A percentile compares a stretch with the other conserved stretches of the same genome.
These are phyloP conservation scores for Pagetopsis macropterus DNA, from an alignment of 2,797 vertebrate genomes.

Conservation along the genomic window DNA sequence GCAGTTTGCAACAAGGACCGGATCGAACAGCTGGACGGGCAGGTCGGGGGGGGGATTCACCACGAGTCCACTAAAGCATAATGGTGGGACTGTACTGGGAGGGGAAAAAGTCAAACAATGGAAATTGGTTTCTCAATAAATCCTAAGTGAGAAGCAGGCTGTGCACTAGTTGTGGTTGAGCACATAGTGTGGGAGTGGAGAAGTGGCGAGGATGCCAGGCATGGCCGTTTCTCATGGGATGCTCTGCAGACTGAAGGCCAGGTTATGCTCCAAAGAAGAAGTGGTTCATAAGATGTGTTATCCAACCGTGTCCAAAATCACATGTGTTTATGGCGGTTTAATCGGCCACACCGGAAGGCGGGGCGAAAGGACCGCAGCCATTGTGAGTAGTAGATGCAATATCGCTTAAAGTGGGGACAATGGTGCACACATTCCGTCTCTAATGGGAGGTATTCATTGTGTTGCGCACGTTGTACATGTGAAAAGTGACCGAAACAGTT, in stretches of 20 bases:
- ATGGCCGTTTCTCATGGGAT: not conserved
- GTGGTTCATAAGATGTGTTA: not conserved
- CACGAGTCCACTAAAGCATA: constrained; percentile 12
- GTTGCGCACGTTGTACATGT: not conserved
- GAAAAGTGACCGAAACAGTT: constrained; percentile 3
- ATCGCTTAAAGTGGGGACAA: not conserved
- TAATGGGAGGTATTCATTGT: not conserved
- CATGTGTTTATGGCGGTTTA: constrained; percentile 4
- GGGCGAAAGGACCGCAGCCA: not conserved
- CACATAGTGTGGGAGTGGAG: not conserved
- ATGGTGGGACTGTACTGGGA: not conserved
- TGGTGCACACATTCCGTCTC: constrained; percentile 2
- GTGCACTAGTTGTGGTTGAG: not conserved
- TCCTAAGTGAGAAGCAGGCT: not conserved
- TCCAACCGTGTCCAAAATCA: not conserved
- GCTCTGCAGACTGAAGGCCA: not conserved
- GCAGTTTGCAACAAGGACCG: constrained; percentile 18
- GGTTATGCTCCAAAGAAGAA: not conserved
- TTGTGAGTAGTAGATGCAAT: not conserved
- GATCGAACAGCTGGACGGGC: constrained; percentile 34
- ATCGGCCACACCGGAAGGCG: not conserved
- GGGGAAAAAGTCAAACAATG: not conserved
- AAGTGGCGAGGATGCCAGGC: constrained; percentile 1
- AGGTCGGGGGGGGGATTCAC: constrained; percentile 24
- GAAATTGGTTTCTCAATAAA: not conserved